phyloP scores from a whole-genome alignment of 2,888 invertebrate genomes.

The Pemphredon lugubris region DNA sequence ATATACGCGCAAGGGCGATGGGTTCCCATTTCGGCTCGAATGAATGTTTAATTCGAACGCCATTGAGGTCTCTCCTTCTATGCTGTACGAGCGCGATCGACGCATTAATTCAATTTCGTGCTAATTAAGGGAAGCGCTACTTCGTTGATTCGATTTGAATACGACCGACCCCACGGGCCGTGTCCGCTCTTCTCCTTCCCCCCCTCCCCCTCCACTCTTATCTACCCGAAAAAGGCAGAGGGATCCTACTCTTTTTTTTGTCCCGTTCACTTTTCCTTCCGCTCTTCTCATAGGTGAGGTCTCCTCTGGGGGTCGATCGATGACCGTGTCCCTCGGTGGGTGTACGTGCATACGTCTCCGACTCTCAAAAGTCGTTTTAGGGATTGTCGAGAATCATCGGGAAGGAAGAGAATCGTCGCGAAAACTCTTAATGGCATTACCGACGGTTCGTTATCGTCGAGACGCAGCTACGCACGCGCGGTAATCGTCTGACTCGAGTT shows the following conservation, averaged over 20 bases:
- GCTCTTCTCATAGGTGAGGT: constrained; percentile 4
- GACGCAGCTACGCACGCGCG: constrained; percentile 34
- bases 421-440: constrained; percentile 53
- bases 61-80: constrained; percentile 43
- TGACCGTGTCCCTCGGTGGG: not conserved
- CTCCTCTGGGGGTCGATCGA: constrained; percentile 41
- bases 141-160: constrained; percentile 53
- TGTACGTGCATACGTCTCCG: constrained; percentile 4
- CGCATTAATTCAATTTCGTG: constrained; percentile 69
- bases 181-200: constrained; percentile 4
- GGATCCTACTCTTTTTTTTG: constrained; percentile 1
- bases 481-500: constrained; percentile 17
- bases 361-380: constrained; percentile 53
- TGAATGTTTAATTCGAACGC: constrained; percentile 71
- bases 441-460: constrained; percentile 53
- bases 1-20: no score
- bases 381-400: constrained; percentile 49
- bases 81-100: constrained; percentile 45
- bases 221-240: no score
- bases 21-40: constrained; percentile 69
- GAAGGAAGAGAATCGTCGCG: constrained; percentile 20
- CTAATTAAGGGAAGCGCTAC: constrained; percentile 68
- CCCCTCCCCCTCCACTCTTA: constrained; percentile 6
- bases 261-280: constrained; percentile 10
- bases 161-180: constrained; percentile 16